A percentile compares a stretch with the other conserved stretches of the same genome.
Evolutionary conservation across 2,888 invertebrate genomes (phyloP).

Genomic region (Temnothorax ravouxi): DNA sequence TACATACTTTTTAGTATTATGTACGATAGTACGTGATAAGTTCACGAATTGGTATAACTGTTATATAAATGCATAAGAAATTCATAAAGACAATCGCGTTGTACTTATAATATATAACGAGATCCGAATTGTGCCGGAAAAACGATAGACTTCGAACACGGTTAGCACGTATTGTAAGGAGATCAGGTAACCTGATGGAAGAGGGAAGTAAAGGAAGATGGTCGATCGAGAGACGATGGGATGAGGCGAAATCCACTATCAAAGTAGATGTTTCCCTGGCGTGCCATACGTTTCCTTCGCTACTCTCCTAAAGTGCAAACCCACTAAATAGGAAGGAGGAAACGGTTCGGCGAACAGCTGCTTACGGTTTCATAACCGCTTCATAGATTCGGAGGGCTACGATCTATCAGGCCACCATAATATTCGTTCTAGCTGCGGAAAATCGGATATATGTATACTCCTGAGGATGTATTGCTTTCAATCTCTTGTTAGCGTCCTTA

Average conservation of each 20-base stretch:
- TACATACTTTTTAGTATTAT: background rate
- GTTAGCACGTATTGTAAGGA: constrained; percentile 67
- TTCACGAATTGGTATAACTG: background rate
- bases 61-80: background rate
- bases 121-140: background rate
- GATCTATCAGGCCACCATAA: constrained; percentile 47
- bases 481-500: constrained; percentile 20
- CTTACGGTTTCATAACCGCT: constrained; percentile 72
- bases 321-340: constrained; percentile 66
- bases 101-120: background rate
- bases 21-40: background rate
- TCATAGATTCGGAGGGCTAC: constrained; percentile 68
- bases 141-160: constrained; percentile 59
- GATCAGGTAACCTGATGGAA: constrained; percentile 27
- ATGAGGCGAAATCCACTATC: constrained; percentile 79
- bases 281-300: constrained; percentile 79
- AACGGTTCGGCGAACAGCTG: constrained; percentile 65
- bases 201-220: constrained; percentile 43
- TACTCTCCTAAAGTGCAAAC: constrained; percentile 78
- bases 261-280: constrained; percentile 80
- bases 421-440: constrained; percentile 56
- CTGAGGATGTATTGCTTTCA: background rate
- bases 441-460: constrained; percentile 36
- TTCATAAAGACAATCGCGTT: background rate
- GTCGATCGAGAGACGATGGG: constrained; percentile 44